Percentiles rank a stretch among this genome's conserved stretches.
Evolutionary conservation across 2,888 invertebrate species (phyloP).

Genomic region (Erynnis tages): DNA sequence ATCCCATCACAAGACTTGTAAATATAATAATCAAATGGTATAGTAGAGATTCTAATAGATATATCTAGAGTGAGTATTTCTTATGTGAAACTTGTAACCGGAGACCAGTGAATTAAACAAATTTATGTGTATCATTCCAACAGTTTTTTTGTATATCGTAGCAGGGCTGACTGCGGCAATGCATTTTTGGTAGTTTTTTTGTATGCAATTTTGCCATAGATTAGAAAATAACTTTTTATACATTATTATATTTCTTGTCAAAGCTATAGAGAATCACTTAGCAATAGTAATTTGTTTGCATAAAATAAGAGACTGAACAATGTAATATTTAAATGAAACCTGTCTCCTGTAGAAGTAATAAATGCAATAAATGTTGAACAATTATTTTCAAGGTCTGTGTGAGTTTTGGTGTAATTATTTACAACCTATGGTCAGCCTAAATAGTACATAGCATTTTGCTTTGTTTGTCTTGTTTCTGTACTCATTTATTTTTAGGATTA

Average conservation of each 20-base stretch:
- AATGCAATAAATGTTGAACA: neutral
- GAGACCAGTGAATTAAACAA: conserved; percentile 15
- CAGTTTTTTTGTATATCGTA: conserved; percentile 12
- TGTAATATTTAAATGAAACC: conserved; percentile 18
- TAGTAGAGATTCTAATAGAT: conserved; percentile 23
- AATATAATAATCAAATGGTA: conserved; percentile 22
- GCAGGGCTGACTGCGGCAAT: conserved; percentile 21
- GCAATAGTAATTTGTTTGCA: conserved; percentile 17
- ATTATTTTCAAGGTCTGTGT: conserved; percentile 1
- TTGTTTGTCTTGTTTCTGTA: conserved; percentile 61
- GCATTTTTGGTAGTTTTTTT: conserved; percentile 13
- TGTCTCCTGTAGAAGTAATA: conserved; percentile 16
- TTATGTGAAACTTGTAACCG: conserved; percentile 7
- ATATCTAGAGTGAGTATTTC: conserved; percentile 17
- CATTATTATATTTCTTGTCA: neutral
- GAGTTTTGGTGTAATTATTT: conserved; percentile 31
- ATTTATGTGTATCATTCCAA: conserved; percentile 23
- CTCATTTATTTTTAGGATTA: conserved; percentile 70
- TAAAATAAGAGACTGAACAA: conserved; percentile 25
- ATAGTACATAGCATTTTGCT: conserved; percentile 38
- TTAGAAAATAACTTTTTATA: conserved; percentile 8
- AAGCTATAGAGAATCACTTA: neutral
- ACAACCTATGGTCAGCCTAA: conserved; percentile 46
- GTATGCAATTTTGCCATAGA: conserved; percentile 16
- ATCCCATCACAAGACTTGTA: conserved; percentile 26